phyloP scores from a whole-genome alignment of 2,797 vertebrate genomes.

The Trichosurus vulpecula region DNA sequence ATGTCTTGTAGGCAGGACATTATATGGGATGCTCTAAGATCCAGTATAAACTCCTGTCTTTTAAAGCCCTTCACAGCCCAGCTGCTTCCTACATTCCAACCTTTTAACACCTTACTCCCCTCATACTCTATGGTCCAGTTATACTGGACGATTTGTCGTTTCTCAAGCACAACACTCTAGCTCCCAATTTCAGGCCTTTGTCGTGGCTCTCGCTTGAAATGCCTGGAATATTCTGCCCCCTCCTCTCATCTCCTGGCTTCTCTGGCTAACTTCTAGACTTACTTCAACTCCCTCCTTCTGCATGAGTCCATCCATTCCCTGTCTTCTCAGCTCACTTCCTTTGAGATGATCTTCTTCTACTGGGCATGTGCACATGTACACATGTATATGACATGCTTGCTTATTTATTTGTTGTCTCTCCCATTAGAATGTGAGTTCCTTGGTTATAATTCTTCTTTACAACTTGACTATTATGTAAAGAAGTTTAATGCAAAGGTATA shows the following conservation, averaged over 20 bases:
- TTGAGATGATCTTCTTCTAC: neutral
- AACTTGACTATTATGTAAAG: no score
- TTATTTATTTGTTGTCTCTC: neutral
- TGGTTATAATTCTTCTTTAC: no score
- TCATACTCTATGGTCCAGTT: neutral
- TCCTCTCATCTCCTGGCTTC: neutral
- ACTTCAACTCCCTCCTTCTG: neutral
- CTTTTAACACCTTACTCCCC: neutral
- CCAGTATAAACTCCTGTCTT: neutral
- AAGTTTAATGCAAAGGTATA: no score
- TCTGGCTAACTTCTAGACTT: no score
- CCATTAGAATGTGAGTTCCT: neutral
- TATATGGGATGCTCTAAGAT: neutral
- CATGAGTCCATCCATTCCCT: neutral
- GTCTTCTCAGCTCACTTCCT: neutral
- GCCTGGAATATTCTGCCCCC: neutral
- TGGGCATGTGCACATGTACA: neutral
- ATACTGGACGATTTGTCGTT: neutral
- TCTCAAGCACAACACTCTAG: neutral
- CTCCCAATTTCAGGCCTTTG: neutral
- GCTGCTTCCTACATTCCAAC: no score
- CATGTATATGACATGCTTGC: neutral
- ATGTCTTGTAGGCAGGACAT: neutral
- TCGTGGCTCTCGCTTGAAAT: neutral
- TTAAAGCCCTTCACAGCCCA: neutral